Evolutionary conservation across 2,888 invertebrate species (phyloP).

Genomic region (Troides oblongomaculatus): DNA sequence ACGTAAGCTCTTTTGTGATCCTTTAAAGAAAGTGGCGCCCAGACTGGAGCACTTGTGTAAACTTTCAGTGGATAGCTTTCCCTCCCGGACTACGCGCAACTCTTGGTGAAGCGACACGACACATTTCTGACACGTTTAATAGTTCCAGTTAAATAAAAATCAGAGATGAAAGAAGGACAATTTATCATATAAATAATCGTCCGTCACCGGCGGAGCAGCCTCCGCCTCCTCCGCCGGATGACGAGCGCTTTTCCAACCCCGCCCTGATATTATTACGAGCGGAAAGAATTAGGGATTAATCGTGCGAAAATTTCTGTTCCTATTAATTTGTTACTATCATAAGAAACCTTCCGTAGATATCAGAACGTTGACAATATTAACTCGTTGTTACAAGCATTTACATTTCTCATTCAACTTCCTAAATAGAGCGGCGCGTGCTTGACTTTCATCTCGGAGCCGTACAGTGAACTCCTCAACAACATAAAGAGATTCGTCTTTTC

Average conservation of each 20-base stretch:
- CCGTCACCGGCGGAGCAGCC: background rate
- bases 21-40: too few relatives aligned
- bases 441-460: too few relatives aligned
- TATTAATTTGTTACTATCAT: too few relatives aligned
- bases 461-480: too few relatives aligned
- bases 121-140: conserved; percentile 13
- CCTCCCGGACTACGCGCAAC: background rate
- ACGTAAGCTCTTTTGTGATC: too few relatives aligned
- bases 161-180: conserved; percentile 18
- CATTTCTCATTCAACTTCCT: too few relatives aligned
- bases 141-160: conserved; percentile 22
- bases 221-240: background rate
- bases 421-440: too few relatives aligned
- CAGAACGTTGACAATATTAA: too few relatives aligned
- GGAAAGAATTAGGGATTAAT: conserved; percentile 7
- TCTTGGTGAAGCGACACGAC: conserved; percentile 9
- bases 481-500: too few relatives aligned
- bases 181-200: conserved; percentile 22
- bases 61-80: background rate
- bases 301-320: background rate
- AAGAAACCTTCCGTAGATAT: background rate
- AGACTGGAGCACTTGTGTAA: too few relatives aligned
- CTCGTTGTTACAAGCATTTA: too few relatives aligned
- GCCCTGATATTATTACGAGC: conserved; percentile 13
- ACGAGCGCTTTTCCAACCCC: conserved; percentile 7